Conservation (phyloP, 2,113 vertebrate genomes). For the Corythaeola cristata region DNA sequence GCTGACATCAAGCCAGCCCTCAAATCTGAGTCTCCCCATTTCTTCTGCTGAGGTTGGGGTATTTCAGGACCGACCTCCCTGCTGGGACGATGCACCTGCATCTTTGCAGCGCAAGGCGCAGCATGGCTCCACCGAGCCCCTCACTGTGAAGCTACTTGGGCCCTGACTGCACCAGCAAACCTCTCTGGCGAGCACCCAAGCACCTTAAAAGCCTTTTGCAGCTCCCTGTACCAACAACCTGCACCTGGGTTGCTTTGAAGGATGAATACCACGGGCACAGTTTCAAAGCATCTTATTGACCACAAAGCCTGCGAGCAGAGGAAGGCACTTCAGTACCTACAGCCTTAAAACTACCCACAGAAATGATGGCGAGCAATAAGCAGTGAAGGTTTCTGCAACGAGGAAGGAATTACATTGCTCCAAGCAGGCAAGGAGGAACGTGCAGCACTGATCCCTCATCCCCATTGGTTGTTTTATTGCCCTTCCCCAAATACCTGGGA, state of each 20-base stretch:
- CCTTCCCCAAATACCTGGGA: accelerated
- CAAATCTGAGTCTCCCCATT: neutral
- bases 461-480: neutral
- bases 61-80: neutral
- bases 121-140: neutral
- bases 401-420: neutral
- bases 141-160: neutral
- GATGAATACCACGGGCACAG: neutral
- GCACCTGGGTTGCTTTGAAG: neutral
- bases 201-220: neutral
- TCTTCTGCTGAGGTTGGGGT: neutral
- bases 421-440: neutral
- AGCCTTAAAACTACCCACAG: neutral
- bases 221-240: neutral
- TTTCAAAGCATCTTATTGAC: neutral
- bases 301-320: neutral
- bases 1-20: neutral
- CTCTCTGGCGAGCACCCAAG: neutral
- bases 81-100: neutral
- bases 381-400: neutral
- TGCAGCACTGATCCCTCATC: neutral
- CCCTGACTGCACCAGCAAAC: neutral
- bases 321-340: neutral
- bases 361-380: neutral
- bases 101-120: neutral